A percentile compares a stretch with the other conserved stretches of the same genome.
phyloP scores from a whole-genome alignment of 64 coral and sea anemone species.

The Actinia tenebrosa region DNA sequence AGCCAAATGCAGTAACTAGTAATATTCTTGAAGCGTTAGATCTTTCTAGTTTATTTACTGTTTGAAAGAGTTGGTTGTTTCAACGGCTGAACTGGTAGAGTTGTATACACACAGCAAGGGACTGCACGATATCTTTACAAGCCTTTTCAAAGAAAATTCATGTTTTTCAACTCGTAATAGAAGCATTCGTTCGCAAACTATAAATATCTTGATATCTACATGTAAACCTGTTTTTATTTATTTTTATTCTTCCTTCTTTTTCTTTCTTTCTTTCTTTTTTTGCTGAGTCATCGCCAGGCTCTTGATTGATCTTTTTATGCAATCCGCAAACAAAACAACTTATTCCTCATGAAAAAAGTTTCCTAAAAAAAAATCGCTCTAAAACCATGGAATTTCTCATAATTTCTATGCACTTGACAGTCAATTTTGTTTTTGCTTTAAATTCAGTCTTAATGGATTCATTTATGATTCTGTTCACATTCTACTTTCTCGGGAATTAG shows the following conservation, averaged over 20 bases:
- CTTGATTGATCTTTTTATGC: neutral
- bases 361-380: too few species aligned
- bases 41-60: neutral
- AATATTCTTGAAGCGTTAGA: neutral
- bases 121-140: neutral
- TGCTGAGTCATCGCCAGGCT: neutral
- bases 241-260: neutral
- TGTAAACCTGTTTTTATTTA: neutral
- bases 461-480: too few species aligned
- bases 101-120: slow-evolving; percentile 1
- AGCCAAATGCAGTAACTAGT: neutral
- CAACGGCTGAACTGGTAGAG: neutral
- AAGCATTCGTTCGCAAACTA: neutral
- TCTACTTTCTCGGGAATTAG: too few species aligned
- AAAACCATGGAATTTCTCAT: too few species aligned
- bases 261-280: too few species aligned
- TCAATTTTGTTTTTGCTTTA: too few species aligned
- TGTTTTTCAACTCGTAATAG: neutral
- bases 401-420: too few species aligned
- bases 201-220: neutral
- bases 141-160: neutral
- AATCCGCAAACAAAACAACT: neutral
- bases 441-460: too few species aligned
- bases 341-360: neutral
- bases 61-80: neutral